Conservation (phyloP, 1,140 invertebrate species). For the Cydia strobilella region DNA sequence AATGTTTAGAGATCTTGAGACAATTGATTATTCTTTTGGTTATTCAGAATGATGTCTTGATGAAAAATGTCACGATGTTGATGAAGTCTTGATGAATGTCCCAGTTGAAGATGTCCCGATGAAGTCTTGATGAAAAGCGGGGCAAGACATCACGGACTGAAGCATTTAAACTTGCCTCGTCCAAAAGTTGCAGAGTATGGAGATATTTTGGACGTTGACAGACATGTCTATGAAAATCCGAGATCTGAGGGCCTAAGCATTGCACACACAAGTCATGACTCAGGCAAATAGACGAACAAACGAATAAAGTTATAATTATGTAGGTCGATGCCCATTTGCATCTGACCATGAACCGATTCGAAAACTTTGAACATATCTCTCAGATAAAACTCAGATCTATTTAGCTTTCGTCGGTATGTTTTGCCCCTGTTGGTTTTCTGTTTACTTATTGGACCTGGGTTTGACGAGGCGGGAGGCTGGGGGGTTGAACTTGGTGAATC, state of each 20-base stretch:
- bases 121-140: not conserved
- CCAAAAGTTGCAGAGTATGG: too few relatives aligned
- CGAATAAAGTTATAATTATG: too few relatives aligned
- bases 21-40: not conserved
- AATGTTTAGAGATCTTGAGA: not conserved
- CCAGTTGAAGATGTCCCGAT: not conserved
- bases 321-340: too few relatives aligned
- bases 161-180: not conserved
- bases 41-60: not conserved
- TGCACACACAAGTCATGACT: too few relatives aligned
- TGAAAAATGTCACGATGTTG: not conserved
- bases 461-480: conserved; percentile 88
- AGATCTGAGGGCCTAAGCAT: too few relatives aligned
- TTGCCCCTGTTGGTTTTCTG: not conserved
- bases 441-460: conserved; percentile 78
- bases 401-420: not conserved
- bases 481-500: conserved; percentile 88
- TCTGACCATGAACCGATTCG: not conserved
- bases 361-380: too few relatives aligned
- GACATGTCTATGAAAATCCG: too few relatives aligned
- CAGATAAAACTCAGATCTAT: not conserved
- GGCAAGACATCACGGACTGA: not conserved
- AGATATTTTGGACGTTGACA: too few relatives aligned
- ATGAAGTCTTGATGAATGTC: conserved; percentile 2
- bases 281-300: too few relatives aligned